Evolutionary conservation across 2,797 vertebrate species (phyloP), one percentile per base, ranked within the genome.

Genomic region (Bufotes viridis): DNA sequence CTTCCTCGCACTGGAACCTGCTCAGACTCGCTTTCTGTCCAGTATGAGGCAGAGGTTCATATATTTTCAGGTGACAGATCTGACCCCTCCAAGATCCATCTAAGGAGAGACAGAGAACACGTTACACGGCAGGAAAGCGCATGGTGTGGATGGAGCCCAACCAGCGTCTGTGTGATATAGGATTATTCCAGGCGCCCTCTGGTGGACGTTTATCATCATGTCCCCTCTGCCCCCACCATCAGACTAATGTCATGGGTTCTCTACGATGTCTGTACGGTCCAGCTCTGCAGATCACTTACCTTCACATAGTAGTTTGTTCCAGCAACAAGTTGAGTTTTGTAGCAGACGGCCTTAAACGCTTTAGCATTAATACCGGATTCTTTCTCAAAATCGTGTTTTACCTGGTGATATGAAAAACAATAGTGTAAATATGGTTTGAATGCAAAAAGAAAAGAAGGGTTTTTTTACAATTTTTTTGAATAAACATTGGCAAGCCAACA

Each of bases 241-340:
- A 34, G 29, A 34, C 29, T 34, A 34, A 34, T 34, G 2, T 34
- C 29, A 34, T 34, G 8, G 1, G 9, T 2, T 15, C 9, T n/a
- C 2, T 0, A 26, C 2, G 24, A 5, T 8, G 3, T 70, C 15
- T n/a, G 26, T 67, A 13, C 12, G 63, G 4, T 6, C 14, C 24
- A 69, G 26, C 9, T 13, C 9, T 7, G 58, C 8, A 18, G 18
- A 12, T 17, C 22, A 15, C 22, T 85, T 26, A 97, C 96, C 95
- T 96, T 97, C 42, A 97, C 93, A 90, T 78, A 91, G 89, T 91
- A 93, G 24, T 86, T 92, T 1, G 0, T 29, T 65, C 93, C 93
- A 87, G 89, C 90, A 84, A 93, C 92, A 11, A 92, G 60, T 84
- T 94, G 93, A 26, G 5, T 74, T 87, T 0, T 90, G 7, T 80